Percentiles rank a stretch among this genome's conserved stretches.
Conservation (phyloP, 1,140 invertebrate genomes). For the Cydia pomonella region DNA sequence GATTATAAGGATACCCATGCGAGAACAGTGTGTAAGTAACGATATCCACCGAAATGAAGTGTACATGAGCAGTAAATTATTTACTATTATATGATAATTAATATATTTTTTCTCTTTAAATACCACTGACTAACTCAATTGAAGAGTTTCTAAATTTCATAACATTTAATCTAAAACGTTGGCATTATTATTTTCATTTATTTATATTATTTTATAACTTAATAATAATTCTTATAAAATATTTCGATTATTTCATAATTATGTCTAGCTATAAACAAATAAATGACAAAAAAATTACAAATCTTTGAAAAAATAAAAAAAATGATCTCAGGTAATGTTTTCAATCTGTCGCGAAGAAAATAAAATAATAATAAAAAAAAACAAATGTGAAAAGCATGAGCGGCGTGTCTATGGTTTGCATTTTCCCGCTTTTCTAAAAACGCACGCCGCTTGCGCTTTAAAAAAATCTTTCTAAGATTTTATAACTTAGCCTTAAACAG, state of each 20-base stretch:
- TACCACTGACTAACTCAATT: slow-evolving; percentile 13
- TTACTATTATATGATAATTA: slow-evolving; percentile 27
- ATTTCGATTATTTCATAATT: slow-evolving; percentile 38
- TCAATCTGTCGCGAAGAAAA: slow-evolving; percentile 23
- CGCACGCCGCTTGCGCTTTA: slow-evolving; percentile 17
- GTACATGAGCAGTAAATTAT: slow-evolving; percentile 17
- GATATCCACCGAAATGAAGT: slow-evolving; percentile 25
- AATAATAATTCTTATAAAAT: slow-evolving; percentile 32
- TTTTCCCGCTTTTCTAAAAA: slow-evolving; percentile 27
- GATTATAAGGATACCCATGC: slow-evolving; percentile 16
- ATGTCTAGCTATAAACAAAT: slow-evolving; percentile 42
- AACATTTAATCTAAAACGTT: slow-evolving; percentile 32
- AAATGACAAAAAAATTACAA: slow-evolving; percentile 51
- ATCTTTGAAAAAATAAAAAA: slow-evolving; percentile 50
- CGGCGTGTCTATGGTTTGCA: slow-evolving; percentile 31
- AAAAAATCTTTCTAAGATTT: slow-evolving; percentile 32
- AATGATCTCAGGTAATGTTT: slow-evolving; percentile 47
- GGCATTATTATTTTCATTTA: slow-evolving; percentile 33
- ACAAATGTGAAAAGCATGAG: slow-evolving; percentile 15
- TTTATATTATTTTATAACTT: slow-evolving; percentile 27
- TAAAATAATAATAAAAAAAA: slow-evolving; percentile 31
- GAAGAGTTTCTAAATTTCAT: slow-evolving; percentile 27
- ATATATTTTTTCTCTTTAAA: slow-evolving; percentile 33
- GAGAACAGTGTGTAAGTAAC: not conserved
- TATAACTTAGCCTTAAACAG: slow-evolving; percentile 21